A percentile compares a stretch with the other conserved stretches of the same genome.
Evolutionary conservation across 2,888 invertebrate genomes (phyloP).

Genomic region (Oxycera nigricornis): DNA sequence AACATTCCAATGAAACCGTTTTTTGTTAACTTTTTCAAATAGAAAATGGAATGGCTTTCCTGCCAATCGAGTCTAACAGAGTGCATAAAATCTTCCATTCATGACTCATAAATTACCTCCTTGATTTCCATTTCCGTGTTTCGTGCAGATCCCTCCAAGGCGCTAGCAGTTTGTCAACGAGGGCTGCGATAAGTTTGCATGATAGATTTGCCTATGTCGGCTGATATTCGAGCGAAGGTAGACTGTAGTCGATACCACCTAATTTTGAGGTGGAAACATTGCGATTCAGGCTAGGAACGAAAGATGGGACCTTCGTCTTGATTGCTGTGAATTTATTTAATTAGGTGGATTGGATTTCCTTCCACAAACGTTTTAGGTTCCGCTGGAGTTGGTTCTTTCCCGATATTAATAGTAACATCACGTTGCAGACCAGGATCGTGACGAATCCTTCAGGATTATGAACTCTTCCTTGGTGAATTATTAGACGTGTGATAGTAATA

Average conservation of each 20-base stretch:
- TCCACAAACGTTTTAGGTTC: neutral
- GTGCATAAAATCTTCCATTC: neutral
- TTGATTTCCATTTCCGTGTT: slow-evolving; percentile 12
- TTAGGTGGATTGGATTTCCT: neutral
- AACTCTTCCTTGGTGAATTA: too few species aligned
- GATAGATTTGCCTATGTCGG: neutral
- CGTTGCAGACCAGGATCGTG: neutral
- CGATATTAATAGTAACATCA: neutral
- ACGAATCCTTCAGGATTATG: too few species aligned
- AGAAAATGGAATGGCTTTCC: too few species aligned
- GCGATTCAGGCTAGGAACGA: too few species aligned
- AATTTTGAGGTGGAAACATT: neutral
- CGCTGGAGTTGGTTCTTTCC: neutral
- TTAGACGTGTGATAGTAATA: too few species aligned
- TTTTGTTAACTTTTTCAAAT: too few species aligned
- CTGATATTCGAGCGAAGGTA: neutral
- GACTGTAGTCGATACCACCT: neutral
- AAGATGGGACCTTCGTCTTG: slow-evolving; percentile 8
- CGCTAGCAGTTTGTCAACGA: neutral
- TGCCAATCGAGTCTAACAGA: neutral
- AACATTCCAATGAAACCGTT: too few species aligned
- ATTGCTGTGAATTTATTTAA: slow-evolving; percentile 17
- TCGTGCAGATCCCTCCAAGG: slow-evolving; percentile 7
- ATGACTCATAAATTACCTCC: slow-evolving; percentile 11
- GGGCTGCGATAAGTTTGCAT: neutral